Base-by-base conservation (phyloP, 2,888 invertebrate genomes). In the Actias luna region DNA sequence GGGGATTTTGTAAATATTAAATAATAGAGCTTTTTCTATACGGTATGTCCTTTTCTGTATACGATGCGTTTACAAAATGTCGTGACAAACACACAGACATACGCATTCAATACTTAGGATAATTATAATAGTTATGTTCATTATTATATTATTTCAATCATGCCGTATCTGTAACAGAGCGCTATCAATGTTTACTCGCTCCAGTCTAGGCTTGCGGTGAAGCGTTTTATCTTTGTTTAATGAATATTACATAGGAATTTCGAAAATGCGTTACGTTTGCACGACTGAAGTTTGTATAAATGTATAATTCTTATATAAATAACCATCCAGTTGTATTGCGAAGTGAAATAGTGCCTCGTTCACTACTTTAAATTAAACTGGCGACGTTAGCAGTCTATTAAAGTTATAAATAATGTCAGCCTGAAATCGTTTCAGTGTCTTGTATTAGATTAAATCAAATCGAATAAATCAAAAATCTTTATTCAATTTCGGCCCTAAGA, bases 71-170 rank as follows among this genome's bases (percentile, higher is more conserved):
- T n/a, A n/a, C n/a, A n/a, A n/a, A n/a, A n/a, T n/a, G n/a, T n/a
- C n/a, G n/a, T n/a, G n/a, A n/a, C n/a, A n/a, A n/a, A n/a, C n/a
- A n/a, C n/a, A n/a, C n/a, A n/a, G n/a, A n/a, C n/a, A n/a, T n/a
- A n/a, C n/a, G n/a, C n/a, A n/a, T n/a, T n/a, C n/a, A n/a, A n/a
- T n/a, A n/a, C n/a, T n/a, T n/a, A n/a, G n/a, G n/a, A n/a, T n/a
- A n/a, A n/a, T n/a, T n/a, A n/a, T n/a, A 74, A 75, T 67, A 78
- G 70, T 60, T 59, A 14, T 16, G 5, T 42, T 29, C 42, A 59
- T 59, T 59, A 27, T 42, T 42, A 59, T 10, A 29, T 29, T 59
- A 42, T 39, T 42, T 22, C 12, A 31, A 42, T 59, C 4, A 36
- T 31, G 29, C 27, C 29, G 27, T 36, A 55, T 55, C 55, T 55